Base-by-base conservation (phyloP, 2,113 vertebrate species). In the Zapornia atra region DNA sequence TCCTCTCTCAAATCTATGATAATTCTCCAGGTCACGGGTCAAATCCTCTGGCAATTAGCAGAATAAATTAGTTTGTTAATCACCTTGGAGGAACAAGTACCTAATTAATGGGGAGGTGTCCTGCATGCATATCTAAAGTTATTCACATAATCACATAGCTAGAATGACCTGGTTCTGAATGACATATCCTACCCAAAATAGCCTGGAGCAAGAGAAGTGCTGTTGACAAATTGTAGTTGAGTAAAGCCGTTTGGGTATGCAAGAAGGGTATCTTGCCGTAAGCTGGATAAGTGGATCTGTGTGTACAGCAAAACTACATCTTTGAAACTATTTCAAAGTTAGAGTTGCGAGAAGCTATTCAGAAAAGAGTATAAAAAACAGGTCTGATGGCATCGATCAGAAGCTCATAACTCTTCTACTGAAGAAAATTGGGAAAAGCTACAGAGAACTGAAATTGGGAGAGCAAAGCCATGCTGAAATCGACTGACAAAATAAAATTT, bases 241-340 rank as follows among this genome's bases (percentile, higher is more conserved):
- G 92, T 59, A 91, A 86, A 94, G 60, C 80, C 78, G 54, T 79
- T 96, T 86, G 76, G 60, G 68, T 75, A 94, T 92, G 85, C 94
- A 86, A 78, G 68, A 86, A 60, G 0, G 1, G 48, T 90, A 59
- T 8, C 34, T 50, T 80, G 92, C 92, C 96, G 88, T 93, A 70
- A 93, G 94, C 94, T 66, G 29, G 92, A 5, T 81, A 81, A 90
- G 64, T 70, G 79, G 80, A 86, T 78, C 33, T 54, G 24, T 75
- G 64, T 25, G 42, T 81, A 94, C 13, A 78, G 82, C 42, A 88
- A 92, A 96, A 80, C 72, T 80, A 36, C 51, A 64, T 53, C 68
- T 95, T 78, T 83, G 64, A 96, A 91, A 92, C 33, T 65, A 65
- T 91, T 94, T 96, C 90, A 80, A 91, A 97, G 85, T 77, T 76